A percentile compares a stretch with the other conserved stretches of the same genome.
Evolutionary conservation across 2,113 vertebrate species (phyloP).

Genomic region (Lepisosteus osseus): DNA sequence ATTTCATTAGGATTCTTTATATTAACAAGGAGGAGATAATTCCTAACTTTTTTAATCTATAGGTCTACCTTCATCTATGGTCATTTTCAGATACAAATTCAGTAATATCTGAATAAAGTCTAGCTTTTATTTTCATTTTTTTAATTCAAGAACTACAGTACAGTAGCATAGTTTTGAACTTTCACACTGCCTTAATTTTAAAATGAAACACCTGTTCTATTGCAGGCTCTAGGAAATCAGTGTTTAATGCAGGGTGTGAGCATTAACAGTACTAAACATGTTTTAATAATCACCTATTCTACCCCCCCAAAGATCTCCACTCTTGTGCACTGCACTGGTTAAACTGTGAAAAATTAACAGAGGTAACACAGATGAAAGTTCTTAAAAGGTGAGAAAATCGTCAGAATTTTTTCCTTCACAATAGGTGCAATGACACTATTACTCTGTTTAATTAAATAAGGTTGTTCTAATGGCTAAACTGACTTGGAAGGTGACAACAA

Average conservation of each 20-base stretch:
- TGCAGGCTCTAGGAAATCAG: conserved; percentile 32
- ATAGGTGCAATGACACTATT: conserved; percentile 23
- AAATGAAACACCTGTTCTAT: conserved; percentile 64
- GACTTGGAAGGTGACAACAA: not conserved
- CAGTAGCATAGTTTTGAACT: conserved; percentile 62
- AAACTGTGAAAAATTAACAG: conserved; percentile 15
- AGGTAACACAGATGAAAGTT: not conserved
- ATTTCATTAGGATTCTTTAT: too few species aligned
- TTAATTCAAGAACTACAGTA: conserved; percentile 8
- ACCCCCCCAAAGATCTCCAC: conserved; percentile 26
- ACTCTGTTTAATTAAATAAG: conserved; percentile 38
- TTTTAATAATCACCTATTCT: conserved; percentile 20
- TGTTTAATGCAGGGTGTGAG: conserved; percentile 45
- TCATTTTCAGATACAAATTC: too few species aligned
- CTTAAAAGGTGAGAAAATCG: conserved; percentile 31
- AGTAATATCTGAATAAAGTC: too few species aligned
- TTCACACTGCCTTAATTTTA: conserved; percentile 63
- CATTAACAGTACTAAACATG: conserved; percentile 25
- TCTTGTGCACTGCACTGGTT: conserved; percentile 20
- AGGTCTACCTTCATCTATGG: too few species aligned
- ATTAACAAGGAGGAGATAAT: too few species aligned
- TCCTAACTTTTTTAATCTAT: too few species aligned
- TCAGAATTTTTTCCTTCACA: conserved; percentile 26
- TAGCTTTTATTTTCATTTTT: conserved; percentile 1
- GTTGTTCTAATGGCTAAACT: conserved; percentile 20